Conservation (phyloP, 1,140 invertebrate species). For the Drosophila teissieri region DNA sequence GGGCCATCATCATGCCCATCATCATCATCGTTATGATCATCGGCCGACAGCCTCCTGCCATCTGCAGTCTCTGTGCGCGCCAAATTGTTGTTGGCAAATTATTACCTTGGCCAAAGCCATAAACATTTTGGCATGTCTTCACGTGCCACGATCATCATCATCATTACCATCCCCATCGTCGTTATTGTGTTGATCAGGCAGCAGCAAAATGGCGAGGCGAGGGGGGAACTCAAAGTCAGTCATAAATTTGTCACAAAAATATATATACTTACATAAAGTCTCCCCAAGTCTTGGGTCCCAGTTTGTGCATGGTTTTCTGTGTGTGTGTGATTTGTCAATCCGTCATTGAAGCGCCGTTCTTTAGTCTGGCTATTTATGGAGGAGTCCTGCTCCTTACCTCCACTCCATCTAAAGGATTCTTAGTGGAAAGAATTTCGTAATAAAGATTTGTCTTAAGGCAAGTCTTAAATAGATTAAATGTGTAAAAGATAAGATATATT, state of each 20-base stretch:
- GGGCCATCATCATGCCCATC: conserved; percentile 59
- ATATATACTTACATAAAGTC: conserved; percentile 53
- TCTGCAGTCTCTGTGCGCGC: conserved; percentile 14
- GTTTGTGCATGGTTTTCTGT: conserved; percentile 10
- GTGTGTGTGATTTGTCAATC: conserved; percentile 72
- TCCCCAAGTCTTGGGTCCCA: conserved; percentile 9
- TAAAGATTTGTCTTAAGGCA: no score
- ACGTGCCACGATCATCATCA: conserved; percentile 67
- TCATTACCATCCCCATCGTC: conserved; percentile 15
- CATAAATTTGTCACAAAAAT: conserved; percentile 79
- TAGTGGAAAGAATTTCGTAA: neutral
- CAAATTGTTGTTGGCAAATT: conserved; percentile 76
- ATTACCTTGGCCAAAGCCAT: conserved; percentile 76
- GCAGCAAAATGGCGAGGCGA: neutral
- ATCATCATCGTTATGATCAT: conserved; percentile 41
- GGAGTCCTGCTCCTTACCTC: conserved; percentile 21
- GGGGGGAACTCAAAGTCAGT: conserved; percentile 57
- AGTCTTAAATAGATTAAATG: no score
- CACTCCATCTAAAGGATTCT: neutral
- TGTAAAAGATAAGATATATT: no score
- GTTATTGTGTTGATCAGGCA: conserved; percentile 21
- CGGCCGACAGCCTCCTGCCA: conserved; percentile 47
- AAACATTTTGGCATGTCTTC: conserved; percentile 80
- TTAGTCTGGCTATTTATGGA: conserved; percentile 58
- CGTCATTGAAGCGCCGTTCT: conserved; percentile 79